phyloP scores from a whole-genome alignment of 37 sponge, comb jelly and placozoan genomes.

The Spongia lamella region DNA sequence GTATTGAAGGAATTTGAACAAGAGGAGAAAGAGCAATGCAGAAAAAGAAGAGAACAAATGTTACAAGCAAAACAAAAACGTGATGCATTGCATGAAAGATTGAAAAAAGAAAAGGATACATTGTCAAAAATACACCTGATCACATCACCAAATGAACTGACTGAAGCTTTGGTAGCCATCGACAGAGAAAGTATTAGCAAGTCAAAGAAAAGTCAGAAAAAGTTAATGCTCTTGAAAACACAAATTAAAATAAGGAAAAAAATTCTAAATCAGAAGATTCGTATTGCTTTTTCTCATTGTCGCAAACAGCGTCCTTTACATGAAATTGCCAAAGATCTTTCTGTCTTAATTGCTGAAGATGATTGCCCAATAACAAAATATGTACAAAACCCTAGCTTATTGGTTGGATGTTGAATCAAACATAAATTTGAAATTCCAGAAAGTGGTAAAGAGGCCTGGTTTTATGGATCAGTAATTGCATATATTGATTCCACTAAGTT shows the following conservation, averaged over 20 bases:
- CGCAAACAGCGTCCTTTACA: conserved; percentile 24
- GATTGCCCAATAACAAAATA: not conserved
- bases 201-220: not conserved
- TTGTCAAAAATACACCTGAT: conserved; percentile 26
- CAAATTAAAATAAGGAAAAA: conserved; percentile 40
- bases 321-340: conserved; percentile 30
- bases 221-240: conserved; percentile 1
- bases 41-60: conserved; percentile 7
- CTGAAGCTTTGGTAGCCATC: conserved; percentile 4
- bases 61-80: not conserved
- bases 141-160: conserved; percentile 18
- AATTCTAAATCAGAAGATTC: conserved; percentile 29
- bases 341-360: not conserved
- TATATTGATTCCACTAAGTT: conserved; percentile 4
- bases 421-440: conserved; percentile 24
- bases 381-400: not conserved
- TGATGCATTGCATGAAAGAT: conserved; percentile 14
- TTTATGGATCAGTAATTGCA: not conserved
- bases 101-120: conserved; percentile 5
- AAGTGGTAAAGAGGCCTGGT: conserved; percentile 3
- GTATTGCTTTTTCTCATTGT: conserved; percentile 14
- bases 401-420: conserved; percentile 22
- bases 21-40: not conserved
- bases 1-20: not conserved
- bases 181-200: not conserved